These are phyloP conservation scores for Chrysolina haemoptera DNA, from an alignment of 2,888 invertebrate genomes.

Conservation along the genomic window DNA sequence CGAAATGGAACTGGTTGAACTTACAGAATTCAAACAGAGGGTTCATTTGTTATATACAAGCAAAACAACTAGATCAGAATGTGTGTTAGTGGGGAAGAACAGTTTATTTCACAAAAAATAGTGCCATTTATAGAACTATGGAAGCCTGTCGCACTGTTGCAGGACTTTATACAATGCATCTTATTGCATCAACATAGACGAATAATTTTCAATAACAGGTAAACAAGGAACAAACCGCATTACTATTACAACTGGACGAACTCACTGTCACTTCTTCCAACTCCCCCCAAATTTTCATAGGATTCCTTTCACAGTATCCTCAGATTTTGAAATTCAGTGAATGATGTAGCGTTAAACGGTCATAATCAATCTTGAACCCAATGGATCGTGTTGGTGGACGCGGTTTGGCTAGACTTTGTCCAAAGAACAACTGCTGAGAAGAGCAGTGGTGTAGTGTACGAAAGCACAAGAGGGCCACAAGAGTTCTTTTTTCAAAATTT, in stretches of 20 bases:
- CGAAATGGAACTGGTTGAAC: background rate
- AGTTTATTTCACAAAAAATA: too few relatives aligned
- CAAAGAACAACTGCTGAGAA: conserved; percentile 28
- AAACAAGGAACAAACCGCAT: too few relatives aligned
- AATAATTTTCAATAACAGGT: too few relatives aligned
- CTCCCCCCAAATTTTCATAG: background rate
- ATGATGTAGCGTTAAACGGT: conserved; percentile 43
- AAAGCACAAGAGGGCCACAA: too few relatives aligned
- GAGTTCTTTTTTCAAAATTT: too few relatives aligned
- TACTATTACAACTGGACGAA: too few relatives aligned
- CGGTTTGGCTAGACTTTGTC: conserved; percentile 26
- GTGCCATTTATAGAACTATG: too few relatives aligned
- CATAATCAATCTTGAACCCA: conserved; percentile 37
- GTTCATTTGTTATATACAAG: background rate
- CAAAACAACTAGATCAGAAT: background rate
- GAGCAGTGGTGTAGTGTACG: background rate
- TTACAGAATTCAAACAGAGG: background rate
- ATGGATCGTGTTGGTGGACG: conserved; percentile 34
- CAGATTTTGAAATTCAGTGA: conserved; percentile 34
- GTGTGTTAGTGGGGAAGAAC: background rate
- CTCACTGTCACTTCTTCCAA: too few relatives aligned
- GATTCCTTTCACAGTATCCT: background rate
- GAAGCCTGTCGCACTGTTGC: too few relatives aligned
- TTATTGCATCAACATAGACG: too few relatives aligned
- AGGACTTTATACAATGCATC: too few relatives aligned